Evolutionary conservation across 1,140 invertebrate species (phyloP).

Genomic region (Tetramorium simillimum): DNA sequence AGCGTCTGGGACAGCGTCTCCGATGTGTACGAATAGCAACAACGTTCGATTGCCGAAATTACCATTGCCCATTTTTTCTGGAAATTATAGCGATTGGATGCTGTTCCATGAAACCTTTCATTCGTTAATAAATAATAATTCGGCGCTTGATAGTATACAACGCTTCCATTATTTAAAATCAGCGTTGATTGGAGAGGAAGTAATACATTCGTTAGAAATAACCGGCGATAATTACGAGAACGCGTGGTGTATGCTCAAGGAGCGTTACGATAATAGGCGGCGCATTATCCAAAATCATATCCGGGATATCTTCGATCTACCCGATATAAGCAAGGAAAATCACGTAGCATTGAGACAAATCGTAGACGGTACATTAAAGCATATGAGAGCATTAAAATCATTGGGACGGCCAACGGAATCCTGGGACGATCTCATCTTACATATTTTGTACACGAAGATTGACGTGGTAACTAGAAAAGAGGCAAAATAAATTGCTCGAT

Average conservation of each 20-base stretch:
- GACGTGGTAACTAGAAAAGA: background rate
- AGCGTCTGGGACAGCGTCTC: rapidly evolving
- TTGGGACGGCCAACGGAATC: background rate
- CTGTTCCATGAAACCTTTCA: too few species aligned
- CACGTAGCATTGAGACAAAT: background rate
- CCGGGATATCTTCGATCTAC: background rate
- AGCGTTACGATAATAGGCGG: background rate
- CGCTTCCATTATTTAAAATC: too few species aligned
- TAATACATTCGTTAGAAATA: too few species aligned
- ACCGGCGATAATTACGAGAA: too few species aligned
- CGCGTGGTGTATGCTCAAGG: background rate
- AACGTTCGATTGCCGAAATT: too few species aligned
- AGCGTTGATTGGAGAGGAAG: too few species aligned
- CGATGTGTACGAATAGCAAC: too few species aligned
- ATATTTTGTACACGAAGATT: background rate
- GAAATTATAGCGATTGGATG: too few species aligned
- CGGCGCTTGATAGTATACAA: too few species aligned
- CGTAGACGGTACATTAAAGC: background rate
- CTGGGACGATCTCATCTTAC: background rate
- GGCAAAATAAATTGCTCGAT: background rate
- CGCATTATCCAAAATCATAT: background rate
- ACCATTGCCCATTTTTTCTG: too few species aligned
- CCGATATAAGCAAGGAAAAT: background rate
- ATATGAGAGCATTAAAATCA: background rate
- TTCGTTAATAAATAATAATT: too few species aligned